Conservation (phyloP, 2,797 vertebrate genomes). For the Capromys pilorides region DNA sequence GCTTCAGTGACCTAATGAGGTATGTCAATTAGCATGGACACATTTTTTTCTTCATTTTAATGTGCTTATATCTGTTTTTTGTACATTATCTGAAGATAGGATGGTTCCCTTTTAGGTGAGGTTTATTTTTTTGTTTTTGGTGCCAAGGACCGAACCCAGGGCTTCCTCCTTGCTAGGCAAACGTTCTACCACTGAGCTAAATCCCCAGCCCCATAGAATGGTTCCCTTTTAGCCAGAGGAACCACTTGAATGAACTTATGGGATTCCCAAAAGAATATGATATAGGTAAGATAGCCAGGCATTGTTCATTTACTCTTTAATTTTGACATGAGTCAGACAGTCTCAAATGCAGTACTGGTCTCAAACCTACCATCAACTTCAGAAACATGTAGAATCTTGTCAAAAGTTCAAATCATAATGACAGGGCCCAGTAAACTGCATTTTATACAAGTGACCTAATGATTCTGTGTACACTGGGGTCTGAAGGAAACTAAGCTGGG, state of each 20-base stretch:
- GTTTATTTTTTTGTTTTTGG: too few relatives aligned
- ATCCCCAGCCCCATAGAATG: background rate
- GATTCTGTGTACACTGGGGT: background rate
- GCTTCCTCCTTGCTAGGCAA: too few relatives aligned
- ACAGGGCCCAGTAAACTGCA: background rate
- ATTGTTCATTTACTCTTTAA: background rate
- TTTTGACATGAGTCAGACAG: background rate
- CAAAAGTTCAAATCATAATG: background rate
- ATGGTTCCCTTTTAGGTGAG: background rate
- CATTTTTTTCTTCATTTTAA: background rate
- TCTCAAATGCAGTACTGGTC: background rate
- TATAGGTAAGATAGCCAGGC: background rate
- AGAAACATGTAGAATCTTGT: background rate
- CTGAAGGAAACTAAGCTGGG: background rate
- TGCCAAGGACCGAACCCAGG: too few relatives aligned
- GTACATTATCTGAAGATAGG: background rate
- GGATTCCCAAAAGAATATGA: background rate
- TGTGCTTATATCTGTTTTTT: background rate
- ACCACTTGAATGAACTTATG: background rate
- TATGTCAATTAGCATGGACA: background rate
- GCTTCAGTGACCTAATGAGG: slow-evolving; percentile 6
- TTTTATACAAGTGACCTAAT: background rate
- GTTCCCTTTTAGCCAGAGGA: background rate
- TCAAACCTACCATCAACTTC: background rate
- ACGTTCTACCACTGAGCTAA: too few relatives aligned